phyloP scores from a whole-genome alignment of 1,140 invertebrate species.

The Palaemon carinicauda region DNA sequence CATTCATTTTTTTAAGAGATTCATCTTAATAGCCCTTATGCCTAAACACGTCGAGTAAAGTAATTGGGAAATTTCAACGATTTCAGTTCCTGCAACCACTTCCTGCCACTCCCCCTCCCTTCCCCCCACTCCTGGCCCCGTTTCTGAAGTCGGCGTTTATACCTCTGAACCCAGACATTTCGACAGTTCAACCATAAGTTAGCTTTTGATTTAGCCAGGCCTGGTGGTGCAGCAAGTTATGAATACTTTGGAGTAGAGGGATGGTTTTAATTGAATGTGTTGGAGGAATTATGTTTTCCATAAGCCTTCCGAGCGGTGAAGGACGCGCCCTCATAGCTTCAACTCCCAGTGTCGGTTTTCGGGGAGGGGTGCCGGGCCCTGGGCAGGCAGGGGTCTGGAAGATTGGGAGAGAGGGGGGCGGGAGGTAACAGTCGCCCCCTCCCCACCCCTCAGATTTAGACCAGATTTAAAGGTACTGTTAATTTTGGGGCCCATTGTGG shows the following conservation, averaged over 20 bases:
- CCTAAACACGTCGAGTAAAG: no score
- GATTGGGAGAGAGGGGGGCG: neutral
- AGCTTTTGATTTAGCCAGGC: slow-evolving; percentile 49
- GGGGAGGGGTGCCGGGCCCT: neutral
- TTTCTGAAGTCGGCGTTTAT: no score
- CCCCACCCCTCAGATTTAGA: no score
- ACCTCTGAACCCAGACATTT: slow-evolving; percentile 20
- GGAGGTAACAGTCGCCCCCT: neutral
- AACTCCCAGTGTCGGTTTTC: neutral
- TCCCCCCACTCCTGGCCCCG: no score
- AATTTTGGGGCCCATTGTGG: no score
- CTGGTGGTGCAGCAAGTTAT: slow-evolving; percentile 35
- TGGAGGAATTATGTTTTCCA: slow-evolving; percentile 27
- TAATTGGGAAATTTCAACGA: no score
- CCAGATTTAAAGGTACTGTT: no score
- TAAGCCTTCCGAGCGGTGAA: slow-evolving; percentile 15
- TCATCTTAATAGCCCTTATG: no score
- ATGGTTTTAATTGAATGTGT: slow-evolving; percentile 52
- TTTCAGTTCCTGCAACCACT: no score
- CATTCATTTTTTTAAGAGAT: no score
- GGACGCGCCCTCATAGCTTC: neutral
- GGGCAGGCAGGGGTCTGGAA: neutral
- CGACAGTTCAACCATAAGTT: slow-evolving; percentile 41
- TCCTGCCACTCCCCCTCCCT: no score
- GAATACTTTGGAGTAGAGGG: slow-evolving; percentile 40